Evolutionary conservation across 2,888 invertebrate species (phyloP), one percentile per base, ranked within the genome.

Genomic region (Strigamia maritima): DNA sequence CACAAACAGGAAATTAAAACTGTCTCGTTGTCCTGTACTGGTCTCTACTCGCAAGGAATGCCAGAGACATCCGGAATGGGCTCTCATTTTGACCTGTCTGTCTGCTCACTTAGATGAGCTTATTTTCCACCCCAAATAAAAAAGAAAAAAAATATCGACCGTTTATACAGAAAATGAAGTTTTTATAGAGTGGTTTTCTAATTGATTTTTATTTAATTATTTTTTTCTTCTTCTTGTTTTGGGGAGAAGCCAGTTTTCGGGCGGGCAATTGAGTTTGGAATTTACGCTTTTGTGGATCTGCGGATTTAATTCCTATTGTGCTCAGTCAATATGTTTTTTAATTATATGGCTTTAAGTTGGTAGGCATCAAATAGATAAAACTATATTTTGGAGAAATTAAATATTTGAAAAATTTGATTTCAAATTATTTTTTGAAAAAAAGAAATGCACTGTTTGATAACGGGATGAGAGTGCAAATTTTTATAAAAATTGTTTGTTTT

Each of bases 1-100:
- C 70, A 70, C 70, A 70, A 70, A 70, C 70, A 70, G 70, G 70
- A 70, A 70, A 70, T 70, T 70, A 70, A 70, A 70, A 70, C 70
- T 70, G 70, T 70, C 70, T 70, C 70, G 70, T 70, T 70, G 70
- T 70, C 70, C 70, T 70, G 70, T 70, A 28, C 28, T 70, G 70
- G 70, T 70, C 70, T 70, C 70, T 70, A 70, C 70, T 24, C 70
- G 70, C 28, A 16, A 70, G 70, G 70, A 70, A 70, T 70, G 70
- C 70, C 70, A 70, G 70, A 70, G 70, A 70, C 70, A 70, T 70
- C 70, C 70, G 70, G 70, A 70, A 70, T 70, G 70, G 54, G 70
- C 28, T 70, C 70, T 70, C 70, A 70, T 70, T 70, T 26, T 70
- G 70, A 70, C 28, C 70, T 70, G 70, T 10, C 70, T 70, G 70